A percentile compares a stretch with the other conserved stretches of the same genome.
These are phyloP conservation scores for Lepidocolaptes lacrymiger DNA, from an alignment of 2,797 vertebrate species.

Conservation along the genomic window DNA sequence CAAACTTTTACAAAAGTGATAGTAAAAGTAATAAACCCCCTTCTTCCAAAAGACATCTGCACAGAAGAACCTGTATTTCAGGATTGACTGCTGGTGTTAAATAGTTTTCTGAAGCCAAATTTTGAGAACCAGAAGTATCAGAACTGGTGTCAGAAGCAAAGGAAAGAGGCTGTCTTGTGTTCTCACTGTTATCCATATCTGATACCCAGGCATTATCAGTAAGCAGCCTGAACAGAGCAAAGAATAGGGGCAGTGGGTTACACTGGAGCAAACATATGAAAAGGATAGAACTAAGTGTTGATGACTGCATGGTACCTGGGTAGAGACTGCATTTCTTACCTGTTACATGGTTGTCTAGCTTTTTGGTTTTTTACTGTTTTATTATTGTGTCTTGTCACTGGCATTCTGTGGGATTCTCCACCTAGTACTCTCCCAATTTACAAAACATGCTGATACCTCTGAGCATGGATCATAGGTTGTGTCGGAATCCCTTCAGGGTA, in stretches of 20 bases:
- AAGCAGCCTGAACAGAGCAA: neutral
- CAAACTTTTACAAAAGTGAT: neutral
- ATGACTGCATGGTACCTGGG: neutral
- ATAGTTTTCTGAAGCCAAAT: neutral
- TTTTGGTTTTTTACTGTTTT: neutral
- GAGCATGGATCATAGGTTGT: neutral
- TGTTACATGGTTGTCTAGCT: neutral
- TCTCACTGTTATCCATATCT: neutral
- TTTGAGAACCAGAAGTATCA: neutral
- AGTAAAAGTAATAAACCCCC: neutral
- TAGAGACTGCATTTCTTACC: neutral
- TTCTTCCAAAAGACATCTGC: neutral
- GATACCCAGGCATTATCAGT: neutral
- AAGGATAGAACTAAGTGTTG: neutral
- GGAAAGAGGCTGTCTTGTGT: neutral
- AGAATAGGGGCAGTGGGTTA: neutral
- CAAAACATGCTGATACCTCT: neutral
- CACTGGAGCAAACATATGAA: neutral
- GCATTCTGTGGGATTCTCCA: neutral
- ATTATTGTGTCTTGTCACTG: neutral
- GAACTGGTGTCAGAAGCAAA: neutral
- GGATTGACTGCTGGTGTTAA: neutral
- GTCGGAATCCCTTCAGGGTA: neutral
- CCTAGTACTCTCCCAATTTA: neutral
- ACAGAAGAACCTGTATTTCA: neutral